These are phyloP conservation scores for Crematogaster levior DNA, from an alignment of 2,888 invertebrate genomes.

Conservation along the genomic window DNA sequence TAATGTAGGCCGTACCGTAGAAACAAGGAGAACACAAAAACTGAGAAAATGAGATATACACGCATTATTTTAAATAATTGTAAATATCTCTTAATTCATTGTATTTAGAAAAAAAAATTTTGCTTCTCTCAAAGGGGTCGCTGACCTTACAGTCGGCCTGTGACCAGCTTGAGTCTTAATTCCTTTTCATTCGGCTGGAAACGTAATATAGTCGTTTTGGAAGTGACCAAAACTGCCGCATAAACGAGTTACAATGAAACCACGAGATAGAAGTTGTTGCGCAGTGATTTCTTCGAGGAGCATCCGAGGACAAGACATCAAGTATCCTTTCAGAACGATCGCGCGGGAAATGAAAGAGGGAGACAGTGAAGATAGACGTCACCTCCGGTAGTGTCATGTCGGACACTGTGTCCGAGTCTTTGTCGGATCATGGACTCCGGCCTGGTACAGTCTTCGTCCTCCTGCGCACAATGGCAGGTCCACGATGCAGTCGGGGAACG, in stretches of 20 bases:
- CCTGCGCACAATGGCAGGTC: conserved; percentile 80
- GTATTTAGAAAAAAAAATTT: neutral
- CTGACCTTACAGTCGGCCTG: conserved; percentile 37
- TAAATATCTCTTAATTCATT: neutral
- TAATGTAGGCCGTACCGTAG: neutral
- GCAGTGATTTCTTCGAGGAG: conserved; percentile 64
- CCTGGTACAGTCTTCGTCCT: conserved; percentile 72
- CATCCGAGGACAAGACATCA: conserved; percentile 60
- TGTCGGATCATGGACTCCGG: conserved; percentile 76
- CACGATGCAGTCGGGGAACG: conserved; percentile 75
- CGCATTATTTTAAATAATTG: conserved; percentile 4
- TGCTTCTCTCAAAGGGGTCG: conserved; percentile 17
- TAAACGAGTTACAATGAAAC: conserved; percentile 51
- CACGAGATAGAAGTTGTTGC: conserved; percentile 55
- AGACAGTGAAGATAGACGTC: conserved; percentile 70
- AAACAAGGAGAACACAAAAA: neutral
- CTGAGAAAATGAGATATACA: neutral
- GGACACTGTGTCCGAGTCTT: conserved; percentile 72
- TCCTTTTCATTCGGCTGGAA: conserved; percentile 44
- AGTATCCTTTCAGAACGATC: conserved; percentile 66
- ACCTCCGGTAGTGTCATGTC: conserved; percentile 74
- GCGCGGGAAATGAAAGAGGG: conserved; percentile 55
- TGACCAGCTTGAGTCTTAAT: conserved; percentile 53
- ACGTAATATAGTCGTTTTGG: conserved; percentile 61
- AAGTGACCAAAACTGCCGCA: conserved; percentile 64